phyloP scores from a whole-genome alignment of 2,888 invertebrate species.

The Diarsia dahlii region DNA sequence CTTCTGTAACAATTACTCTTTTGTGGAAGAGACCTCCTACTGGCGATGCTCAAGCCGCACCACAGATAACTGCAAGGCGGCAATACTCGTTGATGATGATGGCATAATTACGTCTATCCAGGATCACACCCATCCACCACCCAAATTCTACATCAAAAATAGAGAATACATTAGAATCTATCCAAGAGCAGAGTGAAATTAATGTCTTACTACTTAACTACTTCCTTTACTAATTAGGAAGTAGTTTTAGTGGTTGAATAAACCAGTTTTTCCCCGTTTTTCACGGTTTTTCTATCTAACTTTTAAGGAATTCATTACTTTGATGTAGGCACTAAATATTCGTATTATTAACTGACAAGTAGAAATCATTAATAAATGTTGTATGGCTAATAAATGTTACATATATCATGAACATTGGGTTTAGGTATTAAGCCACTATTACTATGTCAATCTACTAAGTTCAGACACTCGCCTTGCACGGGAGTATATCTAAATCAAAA shows the following conservation, averaged over 20 bases:
- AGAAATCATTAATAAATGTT: background rate
- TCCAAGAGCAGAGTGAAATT: background rate
- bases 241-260: background rate
- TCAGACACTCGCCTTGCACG: background rate
- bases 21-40: conserved; percentile 7
- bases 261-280: background rate
- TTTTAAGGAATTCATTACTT: background rate
- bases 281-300: background rate
- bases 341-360: background rate
- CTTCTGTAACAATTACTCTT: conserved; percentile 8
- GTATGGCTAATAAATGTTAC: background rate
- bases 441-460: background rate
- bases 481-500: background rate
- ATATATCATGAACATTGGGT: background rate
- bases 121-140: conserved; percentile 2
- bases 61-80: conserved; percentile 12
- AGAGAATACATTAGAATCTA: background rate
- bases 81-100: background rate
- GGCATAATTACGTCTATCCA: background rate
- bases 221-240: background rate
- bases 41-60: conserved; percentile 28
- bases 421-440: background rate
- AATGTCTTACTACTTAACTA: too few species aligned
- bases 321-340: background rate
- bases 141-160: background rate